These are phyloP conservation scores for Hydractinia symbiolongicarpus DNA, from an alignment of 30 jellyfish, hydroid and myxozoan genomes.

Conservation along the genomic window DNA sequence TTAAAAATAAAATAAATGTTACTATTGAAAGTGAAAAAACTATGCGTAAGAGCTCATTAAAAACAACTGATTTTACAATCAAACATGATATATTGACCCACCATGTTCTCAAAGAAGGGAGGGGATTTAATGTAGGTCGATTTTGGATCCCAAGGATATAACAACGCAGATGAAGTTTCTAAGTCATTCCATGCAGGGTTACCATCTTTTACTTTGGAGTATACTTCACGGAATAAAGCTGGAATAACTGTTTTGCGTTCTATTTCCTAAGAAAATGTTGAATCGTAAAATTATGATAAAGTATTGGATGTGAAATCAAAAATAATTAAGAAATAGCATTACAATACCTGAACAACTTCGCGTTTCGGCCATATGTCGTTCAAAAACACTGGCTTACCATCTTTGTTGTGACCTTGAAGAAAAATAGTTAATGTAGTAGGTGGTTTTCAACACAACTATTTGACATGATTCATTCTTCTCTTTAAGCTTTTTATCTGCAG, in stretches of 20 bases:
- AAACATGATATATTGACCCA: slow-evolving; percentile 17
- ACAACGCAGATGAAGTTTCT: slow-evolving; percentile 58
- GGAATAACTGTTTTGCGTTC: slow-evolving; percentile 80
- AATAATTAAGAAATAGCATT: neutral
- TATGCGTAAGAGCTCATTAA: too few relatives aligned
- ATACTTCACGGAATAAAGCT: slow-evolving; percentile 85
- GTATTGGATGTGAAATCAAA: neutral
- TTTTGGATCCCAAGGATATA: slow-evolving; percentile 82
- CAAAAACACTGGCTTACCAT: slow-evolving; percentile 68
- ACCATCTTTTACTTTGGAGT: slow-evolving; percentile 66
- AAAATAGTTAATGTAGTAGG: neutral
- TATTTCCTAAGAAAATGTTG: slow-evolving; percentile 46
- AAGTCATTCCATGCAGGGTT: slow-evolving; percentile 78
- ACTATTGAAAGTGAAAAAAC: too few relatives aligned
- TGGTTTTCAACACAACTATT: too few relatives aligned
- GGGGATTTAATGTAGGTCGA: slow-evolving; percentile 88
- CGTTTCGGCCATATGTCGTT: slow-evolving; percentile 93
- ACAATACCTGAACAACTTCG: slow-evolving; percentile 70
- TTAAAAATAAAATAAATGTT: neutral
- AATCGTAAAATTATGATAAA: neutral
- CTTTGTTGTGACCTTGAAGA: slow-evolving; percentile 59
- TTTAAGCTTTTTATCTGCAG: too few relatives aligned
- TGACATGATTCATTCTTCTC: too few relatives aligned
- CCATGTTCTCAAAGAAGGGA: slow-evolving; percentile 85
- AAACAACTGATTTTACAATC: neutral